These are phyloP conservation scores for Erpornis zantholeuca DNA, from an alignment of 2,113 vertebrate species.

Conservation along the genomic window DNA sequence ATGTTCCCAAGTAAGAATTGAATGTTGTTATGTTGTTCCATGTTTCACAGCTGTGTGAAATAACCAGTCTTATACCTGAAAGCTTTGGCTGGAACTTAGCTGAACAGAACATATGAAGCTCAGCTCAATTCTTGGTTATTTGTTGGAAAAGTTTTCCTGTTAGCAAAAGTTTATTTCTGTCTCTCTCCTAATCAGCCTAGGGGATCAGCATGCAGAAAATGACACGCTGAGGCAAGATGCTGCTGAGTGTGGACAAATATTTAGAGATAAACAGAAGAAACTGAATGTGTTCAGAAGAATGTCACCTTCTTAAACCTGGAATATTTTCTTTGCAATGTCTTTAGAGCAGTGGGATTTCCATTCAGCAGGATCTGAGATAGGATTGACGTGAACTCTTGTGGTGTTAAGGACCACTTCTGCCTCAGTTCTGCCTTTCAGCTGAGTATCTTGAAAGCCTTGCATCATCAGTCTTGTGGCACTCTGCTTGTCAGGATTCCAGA, in stretches of 20 bases:
- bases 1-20: background rate
- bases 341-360: background rate
- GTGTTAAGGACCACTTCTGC: background rate
- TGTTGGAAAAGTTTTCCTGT: background rate
- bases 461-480: background rate
- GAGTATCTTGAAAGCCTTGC: background rate
- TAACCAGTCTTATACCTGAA: background rate
- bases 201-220: background rate
- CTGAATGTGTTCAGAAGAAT: background rate
- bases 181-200: background rate
- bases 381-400: background rate
- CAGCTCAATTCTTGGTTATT: background rate
- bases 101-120: background rate
- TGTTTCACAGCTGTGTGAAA: background rate
- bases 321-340: background rate
- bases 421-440: background rate
- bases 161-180: background rate
- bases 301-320: background rate
- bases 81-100: background rate
- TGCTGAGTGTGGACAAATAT: background rate
- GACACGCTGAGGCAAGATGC: background rate
- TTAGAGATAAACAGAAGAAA: background rate
- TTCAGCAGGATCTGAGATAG: background rate
- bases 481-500: background rate
- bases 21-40: background rate